Percentiles rank a stretch among this genome's conserved stretches.
phyloP scores from a whole-genome alignment of 2,797 vertebrate species.

The Coreius guichenoti region DNA sequence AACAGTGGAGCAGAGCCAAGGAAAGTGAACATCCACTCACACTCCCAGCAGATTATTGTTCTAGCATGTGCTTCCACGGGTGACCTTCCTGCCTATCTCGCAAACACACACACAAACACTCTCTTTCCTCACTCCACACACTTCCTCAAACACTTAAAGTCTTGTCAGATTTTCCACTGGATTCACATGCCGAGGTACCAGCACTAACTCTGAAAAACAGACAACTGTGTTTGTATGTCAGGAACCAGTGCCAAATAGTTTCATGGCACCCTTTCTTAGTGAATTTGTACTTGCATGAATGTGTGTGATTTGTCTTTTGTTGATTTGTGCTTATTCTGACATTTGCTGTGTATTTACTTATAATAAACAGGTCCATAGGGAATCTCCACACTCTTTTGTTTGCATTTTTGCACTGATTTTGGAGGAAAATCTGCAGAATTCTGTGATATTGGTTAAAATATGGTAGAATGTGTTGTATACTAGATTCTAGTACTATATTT shows the following conservation, averaged over 20 bases:
- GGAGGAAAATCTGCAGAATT: not conserved
- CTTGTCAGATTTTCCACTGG: conserved; percentile 56
- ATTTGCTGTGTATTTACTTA: not conserved
- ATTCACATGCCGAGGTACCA: conserved; percentile 5
- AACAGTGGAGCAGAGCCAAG: conserved; percentile 58
- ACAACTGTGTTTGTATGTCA: conserved; percentile 31
- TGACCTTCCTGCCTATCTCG: conserved; percentile 29
- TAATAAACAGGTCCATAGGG: not conserved
- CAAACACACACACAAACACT: conserved; percentile 1
- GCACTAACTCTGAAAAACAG: conserved; percentile 20
- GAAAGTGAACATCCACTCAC: conserved; percentile 47
- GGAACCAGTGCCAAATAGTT: conserved; percentile 11
- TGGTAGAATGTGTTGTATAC: not conserved
- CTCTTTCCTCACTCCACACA: conserved; percentile 30
- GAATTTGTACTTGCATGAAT: not conserved
- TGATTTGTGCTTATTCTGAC: not conserved
- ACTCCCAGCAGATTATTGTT: conserved; percentile 16
- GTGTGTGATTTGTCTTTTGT: not conserved
- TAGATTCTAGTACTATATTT: not conserved
- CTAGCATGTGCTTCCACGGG: conserved; percentile 34
- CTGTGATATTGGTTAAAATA: not conserved
- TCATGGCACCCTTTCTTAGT: not conserved
- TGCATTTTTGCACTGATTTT: not conserved
- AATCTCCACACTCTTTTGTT: not conserved
- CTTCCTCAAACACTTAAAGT: conserved; percentile 35